Conservation (phyloP, 2,888 invertebrate species). For the Omphaloscelis lunosa region DNA sequence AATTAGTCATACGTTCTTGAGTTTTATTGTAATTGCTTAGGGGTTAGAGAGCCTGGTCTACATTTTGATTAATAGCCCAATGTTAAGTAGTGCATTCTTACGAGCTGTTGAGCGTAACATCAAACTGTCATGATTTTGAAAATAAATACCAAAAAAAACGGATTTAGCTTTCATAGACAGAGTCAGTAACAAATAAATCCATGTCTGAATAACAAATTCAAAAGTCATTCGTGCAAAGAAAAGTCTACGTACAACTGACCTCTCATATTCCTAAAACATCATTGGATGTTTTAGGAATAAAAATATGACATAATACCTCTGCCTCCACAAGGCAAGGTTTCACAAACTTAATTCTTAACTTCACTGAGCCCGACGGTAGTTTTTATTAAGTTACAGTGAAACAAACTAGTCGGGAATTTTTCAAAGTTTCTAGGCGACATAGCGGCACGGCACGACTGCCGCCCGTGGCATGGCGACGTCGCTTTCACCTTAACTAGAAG, state of each 20-base stretch:
- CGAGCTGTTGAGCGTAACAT: not conserved
- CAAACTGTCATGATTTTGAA: not conserved
- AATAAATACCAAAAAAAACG: not conserved
- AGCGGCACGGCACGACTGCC: slow-evolving; percentile 58
- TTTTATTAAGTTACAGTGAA: slow-evolving; percentile 87
- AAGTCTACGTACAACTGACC: slow-evolving; percentile 28
- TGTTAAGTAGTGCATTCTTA: not conserved
- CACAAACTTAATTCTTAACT: slow-evolving; percentile 83
- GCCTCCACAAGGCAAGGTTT: slow-evolving; percentile 74
- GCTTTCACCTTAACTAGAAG: slow-evolving; percentile 82
- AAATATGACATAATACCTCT: slow-evolving; percentile 73
- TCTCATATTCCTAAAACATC: slow-evolving; percentile 31
- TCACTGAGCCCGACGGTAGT: slow-evolving; percentile 73
- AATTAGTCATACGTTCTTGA: slow-evolving; percentile 56
- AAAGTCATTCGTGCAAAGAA: not conserved
- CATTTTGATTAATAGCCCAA: not conserved
- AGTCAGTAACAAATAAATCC: not conserved
- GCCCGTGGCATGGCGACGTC: slow-evolving; percentile 71
- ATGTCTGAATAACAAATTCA: not conserved
- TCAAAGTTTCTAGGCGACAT: slow-evolving; percentile 80
- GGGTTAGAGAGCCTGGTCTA: not conserved
- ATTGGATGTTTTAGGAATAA: too few species aligned
- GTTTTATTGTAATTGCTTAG: slow-evolving; percentile 43
- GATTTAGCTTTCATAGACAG: not conserved
- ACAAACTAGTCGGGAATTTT: slow-evolving; percentile 87